Conservation (phyloP, 2,797 vertebrate species). For the Gallirallus australis region DNA sequence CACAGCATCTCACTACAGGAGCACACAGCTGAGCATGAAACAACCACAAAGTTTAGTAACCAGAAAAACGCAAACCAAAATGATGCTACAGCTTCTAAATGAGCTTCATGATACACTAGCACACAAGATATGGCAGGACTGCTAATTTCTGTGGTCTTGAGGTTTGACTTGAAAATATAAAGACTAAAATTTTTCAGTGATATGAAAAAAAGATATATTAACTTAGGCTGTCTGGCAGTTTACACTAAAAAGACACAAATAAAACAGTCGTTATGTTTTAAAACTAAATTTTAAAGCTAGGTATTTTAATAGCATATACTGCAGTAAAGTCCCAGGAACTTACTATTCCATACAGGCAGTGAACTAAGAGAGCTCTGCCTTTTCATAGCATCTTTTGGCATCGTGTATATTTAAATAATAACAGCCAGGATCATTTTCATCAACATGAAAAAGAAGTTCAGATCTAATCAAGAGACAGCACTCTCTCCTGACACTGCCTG, state of each 20-base stretch:
- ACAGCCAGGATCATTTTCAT: slow-evolving; percentile 36
- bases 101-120: background rate
- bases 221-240: background rate
- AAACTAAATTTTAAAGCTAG: background rate
- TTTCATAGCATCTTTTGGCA: slow-evolving; percentile 17
- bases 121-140: background rate
- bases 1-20: background rate
- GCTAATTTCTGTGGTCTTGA: background rate
- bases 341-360: background rate
- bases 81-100: background rate
- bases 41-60: background rate
- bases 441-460: slow-evolving; percentile 37
- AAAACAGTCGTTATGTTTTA: background rate
- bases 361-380: background rate
- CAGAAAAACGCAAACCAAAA: background rate
- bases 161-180: slow-evolving; percentile 3
- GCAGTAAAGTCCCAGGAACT: background rate
- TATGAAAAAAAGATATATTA: background rate
- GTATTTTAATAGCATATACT: background rate
- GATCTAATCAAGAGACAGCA: slow-evolving; percentile 47
- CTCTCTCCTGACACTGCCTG: slow-evolving; percentile 44
- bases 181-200: background rate
- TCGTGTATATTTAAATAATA: slow-evolving; percentile 36
- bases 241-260: background rate
- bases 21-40: background rate